Percentiles rank a stretch among this genome's conserved stretches.
Conservation (phyloP, 2,888 invertebrate species). For the Pterobdella sp. region DNA sequence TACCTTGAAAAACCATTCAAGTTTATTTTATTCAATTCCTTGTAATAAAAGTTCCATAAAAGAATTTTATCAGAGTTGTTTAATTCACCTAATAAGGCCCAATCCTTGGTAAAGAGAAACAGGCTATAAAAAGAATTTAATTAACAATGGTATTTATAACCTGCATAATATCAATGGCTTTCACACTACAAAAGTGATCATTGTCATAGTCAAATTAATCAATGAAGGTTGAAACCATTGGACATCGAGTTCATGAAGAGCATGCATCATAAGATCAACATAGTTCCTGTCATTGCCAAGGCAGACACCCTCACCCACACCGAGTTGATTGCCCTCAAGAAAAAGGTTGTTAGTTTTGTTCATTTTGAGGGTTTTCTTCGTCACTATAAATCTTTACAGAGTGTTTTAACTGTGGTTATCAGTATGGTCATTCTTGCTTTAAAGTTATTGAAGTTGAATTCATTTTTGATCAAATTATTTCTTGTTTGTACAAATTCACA, state of each 20-base stretch:
- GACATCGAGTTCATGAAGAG: slow-evolving; percentile 50
- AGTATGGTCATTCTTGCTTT: background rate
- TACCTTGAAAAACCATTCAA: no score
- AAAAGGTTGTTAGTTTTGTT: slow-evolving; percentile 40
- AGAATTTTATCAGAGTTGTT: no score
- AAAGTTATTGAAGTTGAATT: no score
- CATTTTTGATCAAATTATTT: no score
- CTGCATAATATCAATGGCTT: no score
- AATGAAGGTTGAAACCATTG: slow-evolving; percentile 47
- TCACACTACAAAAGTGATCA: background rate
- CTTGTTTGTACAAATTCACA: slow-evolving; percentile 52
- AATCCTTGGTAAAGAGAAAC: no score
- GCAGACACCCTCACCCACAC: slow-evolving; percentile 51
- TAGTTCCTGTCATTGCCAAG: slow-evolving; percentile 52
- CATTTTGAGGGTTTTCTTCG: background rate
- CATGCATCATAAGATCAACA: slow-evolving; percentile 51
- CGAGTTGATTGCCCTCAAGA: slow-evolving; percentile 47
- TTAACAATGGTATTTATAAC: no score
- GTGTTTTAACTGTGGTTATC: background rate
- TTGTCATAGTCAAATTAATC: background rate
- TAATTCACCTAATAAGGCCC: no score
- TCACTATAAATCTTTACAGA: background rate
- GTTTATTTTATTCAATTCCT: no score
- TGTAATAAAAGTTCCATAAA: no score
- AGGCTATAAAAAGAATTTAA: no score